Base-by-base conservation (phyloP, 1,140 invertebrate species). In the Lutraria rhynchaena region DNA sequence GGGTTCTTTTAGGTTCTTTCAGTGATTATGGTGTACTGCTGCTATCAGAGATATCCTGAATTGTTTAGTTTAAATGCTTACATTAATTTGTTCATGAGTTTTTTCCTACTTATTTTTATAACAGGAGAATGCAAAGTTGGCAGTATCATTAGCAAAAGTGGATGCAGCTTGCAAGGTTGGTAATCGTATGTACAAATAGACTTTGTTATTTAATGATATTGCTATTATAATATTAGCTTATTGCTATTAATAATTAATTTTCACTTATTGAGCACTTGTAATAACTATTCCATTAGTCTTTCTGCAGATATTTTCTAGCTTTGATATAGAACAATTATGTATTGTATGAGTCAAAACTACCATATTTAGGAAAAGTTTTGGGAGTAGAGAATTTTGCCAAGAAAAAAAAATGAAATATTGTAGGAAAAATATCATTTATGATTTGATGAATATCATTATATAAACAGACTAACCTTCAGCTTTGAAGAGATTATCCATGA, bases 131-230 rank as follows among this genome's bases (percentile, higher is more conserved):
- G 86, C 88, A 11, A 85, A 86, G 65, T 58, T 88, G 58, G 83
- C 81, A 15, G 82, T 69, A 33, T 82, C 87, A 17, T 15, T 83
- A 60, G 84, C 80, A n/a, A 86, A 90, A 61, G 87, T 90, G n/a
- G 86, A 89, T 57, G 87, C 85, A 67, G 90, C 90, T 22, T 90
- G 90, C 84, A 83, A 87, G 58, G 90, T 90, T n/a, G n/a, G n/a
- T n/a, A n/a, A n/a, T n/a, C n/a, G n/a, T n/a, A n/a, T n/a, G n/a
- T n/a, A n/a, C n/a, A n/a, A n/a, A n/a, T n/a, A n/a, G n/a, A n/a
- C n/a, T n/a, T n/a, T n/a, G n/a, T n/a, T n/a, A n/a, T n/a, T n/a
- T n/a, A n/a, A n/a, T n/a, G n/a, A n/a, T n/a, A n/a, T n/a, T n/a
- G n/a, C n/a, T n/a, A n/a, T n/a, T n/a, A n/a, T n/a, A n/a, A n/a